Conservation (phyloP, 2,113 vertebrate species). For the Takifugu bimaculatus region DNA sequence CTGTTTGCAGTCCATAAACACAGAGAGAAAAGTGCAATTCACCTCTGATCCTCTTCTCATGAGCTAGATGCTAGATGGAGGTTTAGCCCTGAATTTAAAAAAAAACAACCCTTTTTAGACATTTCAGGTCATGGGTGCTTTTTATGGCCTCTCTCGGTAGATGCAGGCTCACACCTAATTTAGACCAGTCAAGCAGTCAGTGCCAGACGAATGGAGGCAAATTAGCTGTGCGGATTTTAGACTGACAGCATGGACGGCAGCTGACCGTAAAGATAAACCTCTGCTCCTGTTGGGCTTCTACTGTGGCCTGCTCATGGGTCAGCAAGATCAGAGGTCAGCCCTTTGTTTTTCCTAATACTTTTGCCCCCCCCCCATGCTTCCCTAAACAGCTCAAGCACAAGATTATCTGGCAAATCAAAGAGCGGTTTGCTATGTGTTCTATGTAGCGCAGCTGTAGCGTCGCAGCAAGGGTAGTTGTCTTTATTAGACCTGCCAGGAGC, state of each 20-base stretch:
- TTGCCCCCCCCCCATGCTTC: constrained; percentile 17
- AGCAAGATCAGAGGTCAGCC: constrained; percentile 52
- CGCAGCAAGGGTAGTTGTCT: constrained; percentile 11
- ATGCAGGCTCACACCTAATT: constrained; percentile 14
- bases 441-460: constrained; percentile 9
- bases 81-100: background rate
- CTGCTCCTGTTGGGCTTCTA: constrained; percentile 39
- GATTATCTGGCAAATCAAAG: background rate
- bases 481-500: constrained; percentile 20
- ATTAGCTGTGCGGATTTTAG: constrained; percentile 54
- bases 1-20: constrained; percentile 69
- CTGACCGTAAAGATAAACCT: constrained; percentile 62
- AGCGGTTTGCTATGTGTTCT: constrained; percentile 2
- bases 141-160: background rate
- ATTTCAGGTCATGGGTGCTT: constrained; percentile 11
- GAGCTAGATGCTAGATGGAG: constrained; percentile 67
- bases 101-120: constrained; percentile 32
- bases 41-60: constrained; percentile 62
- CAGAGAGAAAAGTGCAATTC: constrained; percentile 60
- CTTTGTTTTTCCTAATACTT: constrained; percentile 28
- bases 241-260: constrained; percentile 44
- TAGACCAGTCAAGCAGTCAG: constrained; percentile 16
- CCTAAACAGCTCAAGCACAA: constrained; percentile 11
- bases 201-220: constrained; percentile 30
- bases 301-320: constrained; percentile 32